These are phyloP conservation scores for Fistularia tabacaria DNA, from an alignment of 2,797 vertebrate genomes.

Conservation along the genomic window DNA sequence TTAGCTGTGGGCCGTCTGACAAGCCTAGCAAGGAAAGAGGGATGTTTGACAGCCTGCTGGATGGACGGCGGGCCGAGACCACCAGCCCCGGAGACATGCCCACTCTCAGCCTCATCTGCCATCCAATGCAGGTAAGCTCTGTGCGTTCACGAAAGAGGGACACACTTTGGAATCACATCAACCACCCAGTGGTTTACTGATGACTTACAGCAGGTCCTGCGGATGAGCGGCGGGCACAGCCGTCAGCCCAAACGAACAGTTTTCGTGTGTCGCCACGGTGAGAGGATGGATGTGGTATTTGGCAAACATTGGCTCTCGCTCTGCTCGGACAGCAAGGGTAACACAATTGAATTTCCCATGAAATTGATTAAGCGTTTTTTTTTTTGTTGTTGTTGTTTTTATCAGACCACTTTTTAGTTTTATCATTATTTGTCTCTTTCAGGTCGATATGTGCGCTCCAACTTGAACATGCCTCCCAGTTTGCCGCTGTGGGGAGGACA, in stretches of 20 bases:
- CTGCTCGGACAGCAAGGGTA: constrained; percentile 97
- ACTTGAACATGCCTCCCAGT: constrained; percentile 93
- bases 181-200: constrained; percentile 56
- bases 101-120: constrained; percentile 86
- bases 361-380: too few relatives aligned
- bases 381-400: too few relatives aligned
- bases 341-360: not conserved
- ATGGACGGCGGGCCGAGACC: constrained; percentile 82
- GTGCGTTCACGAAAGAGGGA: not conserved
- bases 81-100: constrained; percentile 74
- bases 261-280: constrained; percentile 96
- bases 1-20: constrained; percentile 71
- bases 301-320: constrained; percentile 97
- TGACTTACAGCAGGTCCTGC: constrained; percentile 66
- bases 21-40: constrained; percentile 62
- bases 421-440: not conserved
- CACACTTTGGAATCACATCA: not conserved
- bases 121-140: constrained; percentile 84
- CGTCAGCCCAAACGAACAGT: constrained; percentile 86
- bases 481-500: constrained; percentile 87
- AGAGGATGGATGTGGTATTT: constrained; percentile 99
- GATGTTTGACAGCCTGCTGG: constrained; percentile 77
- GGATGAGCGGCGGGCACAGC: constrained; percentile 74
- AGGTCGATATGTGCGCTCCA: constrained; percentile 93
- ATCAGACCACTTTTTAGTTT: too few relatives aligned